phyloP scores from a whole-genome alignment of 2,113 vertebrate species.

The Cochlearius cochlearius region DNA sequence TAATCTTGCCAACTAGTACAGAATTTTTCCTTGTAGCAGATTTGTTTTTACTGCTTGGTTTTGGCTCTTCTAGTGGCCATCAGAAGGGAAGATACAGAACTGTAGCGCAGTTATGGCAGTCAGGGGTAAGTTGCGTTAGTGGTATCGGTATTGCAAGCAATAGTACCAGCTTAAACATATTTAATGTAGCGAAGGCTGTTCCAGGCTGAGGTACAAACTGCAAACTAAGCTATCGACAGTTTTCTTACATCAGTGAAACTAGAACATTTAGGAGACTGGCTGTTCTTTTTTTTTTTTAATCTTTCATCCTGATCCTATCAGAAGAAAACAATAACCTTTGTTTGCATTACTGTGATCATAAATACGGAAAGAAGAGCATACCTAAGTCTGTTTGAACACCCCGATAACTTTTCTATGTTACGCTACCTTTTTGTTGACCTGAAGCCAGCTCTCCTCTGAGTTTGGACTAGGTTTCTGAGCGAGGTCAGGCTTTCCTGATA shows the following conservation, averaged over 20 bases:
- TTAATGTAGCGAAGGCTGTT: background rate
- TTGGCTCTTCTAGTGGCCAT: background rate
- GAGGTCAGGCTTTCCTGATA: background rate
- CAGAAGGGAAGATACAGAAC: background rate
- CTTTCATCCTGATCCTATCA: background rate
- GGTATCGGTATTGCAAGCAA: background rate
- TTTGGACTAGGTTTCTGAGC: background rate
- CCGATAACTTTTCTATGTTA: background rate
- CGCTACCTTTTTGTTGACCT: background rate
- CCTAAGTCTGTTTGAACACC: background rate
- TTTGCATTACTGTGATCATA: background rate
- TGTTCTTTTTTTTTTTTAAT: background rate
- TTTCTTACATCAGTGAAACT: background rate
- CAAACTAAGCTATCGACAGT: background rate
- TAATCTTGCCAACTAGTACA: background rate
- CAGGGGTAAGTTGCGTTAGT: background rate
- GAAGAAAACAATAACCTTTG: background rate
- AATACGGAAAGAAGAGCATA: background rate
- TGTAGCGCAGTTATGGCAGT: rapidly evolving
- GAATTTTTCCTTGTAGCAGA: background rate
- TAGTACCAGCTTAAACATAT: background rate
- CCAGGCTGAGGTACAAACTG: background rate
- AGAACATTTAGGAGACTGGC: background rate
- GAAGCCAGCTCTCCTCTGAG: background rate
- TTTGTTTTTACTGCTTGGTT: background rate